These are phyloP conservation scores for Zaprionus gabonicus DNA, from an alignment of 1,140 invertebrate genomes.

Conservation along the genomic window DNA sequence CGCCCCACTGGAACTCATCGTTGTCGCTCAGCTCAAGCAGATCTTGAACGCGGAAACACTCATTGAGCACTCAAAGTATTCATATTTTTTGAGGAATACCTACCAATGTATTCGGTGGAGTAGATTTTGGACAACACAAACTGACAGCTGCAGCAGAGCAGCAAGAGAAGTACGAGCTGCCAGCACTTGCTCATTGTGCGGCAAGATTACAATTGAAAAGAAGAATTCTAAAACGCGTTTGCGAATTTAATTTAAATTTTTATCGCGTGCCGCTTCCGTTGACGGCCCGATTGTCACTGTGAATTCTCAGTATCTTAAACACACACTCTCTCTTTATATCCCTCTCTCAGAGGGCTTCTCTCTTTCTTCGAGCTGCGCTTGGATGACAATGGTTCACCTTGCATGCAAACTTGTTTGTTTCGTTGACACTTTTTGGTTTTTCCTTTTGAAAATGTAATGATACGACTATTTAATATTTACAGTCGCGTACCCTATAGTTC, in stretches of 20 bases:
- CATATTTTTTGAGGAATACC: background rate
- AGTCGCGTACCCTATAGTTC: conserved; percentile 25
- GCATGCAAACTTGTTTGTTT: conserved; percentile 45
- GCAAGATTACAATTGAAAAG: conserved; percentile 19
- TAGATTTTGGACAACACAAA: conserved; percentile 38
- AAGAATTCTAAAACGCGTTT: conserved; percentile 19
- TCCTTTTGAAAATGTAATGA: conserved; percentile 36
- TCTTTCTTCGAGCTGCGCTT: conserved; percentile 21
- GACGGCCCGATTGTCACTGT: conserved; percentile 11
- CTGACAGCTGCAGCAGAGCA: conserved; percentile 17
- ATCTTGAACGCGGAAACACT: conserved; percentile 42
- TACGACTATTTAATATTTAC: background rate
- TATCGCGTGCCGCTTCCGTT: conserved; percentile 69
- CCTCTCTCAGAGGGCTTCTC: background rate
- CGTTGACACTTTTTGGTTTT: conserved; percentile 59
- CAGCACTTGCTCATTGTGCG: conserved; percentile 39
- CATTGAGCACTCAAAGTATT: background rate
- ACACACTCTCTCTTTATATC: background rate
- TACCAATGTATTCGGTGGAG: conserved; percentile 52
- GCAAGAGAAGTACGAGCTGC: conserved; percentile 15
- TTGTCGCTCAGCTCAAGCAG: conserved; percentile 73
- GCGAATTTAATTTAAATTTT: conserved; percentile 32
- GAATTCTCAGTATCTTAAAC: background rate
- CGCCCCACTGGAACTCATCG: conserved; percentile 77
- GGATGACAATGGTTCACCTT: conserved; percentile 51